Evolutionary conservation across 2,888 invertebrate species (phyloP), one percentile per base, ranked within the genome.

Genomic region (Lamellibrachia satsuma): DNA sequence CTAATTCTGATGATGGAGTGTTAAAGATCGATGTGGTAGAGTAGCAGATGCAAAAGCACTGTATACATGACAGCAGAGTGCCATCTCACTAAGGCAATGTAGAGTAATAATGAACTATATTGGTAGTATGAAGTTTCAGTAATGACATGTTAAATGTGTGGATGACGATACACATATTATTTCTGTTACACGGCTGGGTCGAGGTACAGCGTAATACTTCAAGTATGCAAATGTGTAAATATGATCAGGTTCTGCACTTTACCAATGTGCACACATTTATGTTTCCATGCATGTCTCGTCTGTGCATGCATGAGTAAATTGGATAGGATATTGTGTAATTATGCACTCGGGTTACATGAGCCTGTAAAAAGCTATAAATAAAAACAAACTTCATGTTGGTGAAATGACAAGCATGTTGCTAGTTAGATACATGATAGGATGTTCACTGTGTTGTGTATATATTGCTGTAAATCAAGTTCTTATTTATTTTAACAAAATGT

Each of bases 401-500:
- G 75, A 75, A 4, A 75, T 15, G 15, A 75, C 75, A 75, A 75
- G n/a, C n/a, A n/a, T n/a, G 6, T 75, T 22, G n/a, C 22, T 75
- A 75, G 75, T 75, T 75, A 75, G 75, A 15, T 75, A 75, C 75
- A 75, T 75, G 75, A 75, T 75, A 75, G 11, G 75, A 22, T 75
- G 75, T 75, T 75, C 75, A 75, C 75, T 75, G n/a, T 22, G 75
- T 75, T 75, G 2, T 75, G 75, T 75, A 75, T 75, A 75, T 75
- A 75, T 75, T n/a, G 22, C 75, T 75, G 75, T 75, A 75, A 75
- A 75, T 75, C 75, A 75, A 75, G 75, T 22, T 75, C 75, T 75
- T 75, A 75, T 75, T 75, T 75, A 75, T 75, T 75, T 75, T 75
- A 75, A 75, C 75, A 75, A 75, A 75, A 75, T 75, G 75, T 75